These are phyloP conservation scores for Venustaconcha ellipsiformis DNA, from an alignment of 1,140 invertebrate species.

Conservation along the genomic window DNA sequence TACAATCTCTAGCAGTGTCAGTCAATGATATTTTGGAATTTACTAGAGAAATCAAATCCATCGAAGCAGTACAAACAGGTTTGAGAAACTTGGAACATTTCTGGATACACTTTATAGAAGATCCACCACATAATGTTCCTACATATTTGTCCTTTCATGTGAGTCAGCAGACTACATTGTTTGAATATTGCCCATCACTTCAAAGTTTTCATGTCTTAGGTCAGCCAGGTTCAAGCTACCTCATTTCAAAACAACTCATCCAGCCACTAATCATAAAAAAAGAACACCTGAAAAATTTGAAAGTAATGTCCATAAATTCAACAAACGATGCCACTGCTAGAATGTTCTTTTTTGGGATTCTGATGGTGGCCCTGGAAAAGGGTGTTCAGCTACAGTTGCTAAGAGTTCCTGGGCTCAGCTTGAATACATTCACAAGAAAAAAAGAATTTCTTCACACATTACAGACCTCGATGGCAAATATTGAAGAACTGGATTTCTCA, in stretches of 20 bases:
- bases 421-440: constrained; percentile 8
- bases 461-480: constrained; percentile 18
- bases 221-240: constrained; percentile 26
- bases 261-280: constrained; percentile 29
- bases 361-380: constrained; percentile 20
- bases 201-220: constrained; percentile 49
- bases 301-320: constrained; percentile 25
- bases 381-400: constrained; percentile 19
- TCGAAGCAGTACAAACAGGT: constrained; percentile 35
- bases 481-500: constrained; percentile 23
- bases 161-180: constrained; percentile 36
- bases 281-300: constrained; percentile 20
- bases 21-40: constrained; percentile 44
- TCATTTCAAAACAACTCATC: constrained; percentile 13
- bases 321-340: constrained; percentile 26
- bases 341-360: constrained; percentile 27
- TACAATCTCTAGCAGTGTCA: constrained; percentile 39
- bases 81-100: constrained; percentile 35
- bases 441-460: constrained; percentile 11
- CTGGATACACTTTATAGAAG: constrained; percentile 29
- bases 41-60: constrained; percentile 25
- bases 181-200: constrained; percentile 48
- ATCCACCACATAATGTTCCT: constrained; percentile 3
- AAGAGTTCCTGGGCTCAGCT: constrained; percentile 22
- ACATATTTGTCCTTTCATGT: constrained; percentile 33